phyloP scores from a whole-genome alignment of 2,888 invertebrate genomes.

The Drepanosiphum platanoidis region DNA sequence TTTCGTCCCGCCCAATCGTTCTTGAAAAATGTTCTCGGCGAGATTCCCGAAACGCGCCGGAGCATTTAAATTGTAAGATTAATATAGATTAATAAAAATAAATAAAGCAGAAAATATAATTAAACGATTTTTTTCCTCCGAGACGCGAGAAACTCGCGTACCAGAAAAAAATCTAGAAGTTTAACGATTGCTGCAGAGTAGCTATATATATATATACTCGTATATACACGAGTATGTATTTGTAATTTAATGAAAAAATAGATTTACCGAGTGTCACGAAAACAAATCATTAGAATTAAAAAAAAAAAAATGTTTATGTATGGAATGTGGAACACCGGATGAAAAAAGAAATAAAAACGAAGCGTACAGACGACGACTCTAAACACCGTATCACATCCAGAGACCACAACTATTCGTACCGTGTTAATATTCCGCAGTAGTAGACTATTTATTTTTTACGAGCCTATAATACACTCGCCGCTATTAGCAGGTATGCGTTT shows the following conservation, averaged over 20 bases:
- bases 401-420: background rate
- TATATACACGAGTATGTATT: too few relatives aligned
- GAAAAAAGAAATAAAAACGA: background rate
- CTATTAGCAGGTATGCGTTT: background rate
- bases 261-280: background rate
- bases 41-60: background rate
- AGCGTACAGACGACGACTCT: background rate
- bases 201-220: too few relatives aligned
- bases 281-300: background rate
- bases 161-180: too few relatives aligned
- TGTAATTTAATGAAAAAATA: too few relatives aligned
- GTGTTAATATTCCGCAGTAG: background rate
- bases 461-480: background rate
- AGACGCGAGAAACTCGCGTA: too few relatives aligned
- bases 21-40: too few relatives aligned
- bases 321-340: background rate
- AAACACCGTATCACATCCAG: background rate
- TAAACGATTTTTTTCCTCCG: background rate
- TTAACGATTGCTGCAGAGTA: background rate
- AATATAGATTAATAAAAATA: background rate
- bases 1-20: too few relatives aligned
- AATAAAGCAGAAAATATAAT: background rate
- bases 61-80: background rate
- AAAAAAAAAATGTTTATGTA: background rate
- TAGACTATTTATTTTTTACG: background rate